Evolutionary conservation across 2,113 vertebrate species (phyloP).

Genomic region (Buteo buteo): DNA sequence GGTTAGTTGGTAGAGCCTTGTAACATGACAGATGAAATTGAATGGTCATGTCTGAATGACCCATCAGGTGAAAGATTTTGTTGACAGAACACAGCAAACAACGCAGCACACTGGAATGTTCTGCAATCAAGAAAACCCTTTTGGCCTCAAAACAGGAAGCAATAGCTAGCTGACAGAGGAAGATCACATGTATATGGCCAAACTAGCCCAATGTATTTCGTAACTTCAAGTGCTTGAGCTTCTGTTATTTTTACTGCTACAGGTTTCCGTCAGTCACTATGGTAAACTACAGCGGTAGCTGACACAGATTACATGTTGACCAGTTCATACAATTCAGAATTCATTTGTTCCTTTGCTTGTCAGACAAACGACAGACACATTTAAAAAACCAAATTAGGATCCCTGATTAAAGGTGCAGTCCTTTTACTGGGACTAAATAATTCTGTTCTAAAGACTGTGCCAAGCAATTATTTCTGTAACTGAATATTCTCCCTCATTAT

Average conservation of each 20-base stretch:
- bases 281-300: conserved; percentile 37
- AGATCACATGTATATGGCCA: neutral
- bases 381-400: conserved; percentile 71
- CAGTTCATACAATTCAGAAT: conserved; percentile 53
- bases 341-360: conserved; percentile 63
- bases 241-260: neutral
- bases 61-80: neutral
- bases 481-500: conserved; percentile 75
- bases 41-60: neutral
- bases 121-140: neutral
- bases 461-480: conserved; percentile 76
- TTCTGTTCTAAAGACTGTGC: conserved; percentile 68
- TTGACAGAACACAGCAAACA: neutral
- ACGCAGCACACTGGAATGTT: neutral
- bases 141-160: neutral
- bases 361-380: conserved; percentile 67
- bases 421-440: conserved; percentile 72
- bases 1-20: neutral
- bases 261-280: neutral
- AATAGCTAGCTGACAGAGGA: neutral
- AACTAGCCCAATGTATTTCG: neutral
- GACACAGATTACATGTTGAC: conserved; percentile 59
- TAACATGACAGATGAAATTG: neutral
- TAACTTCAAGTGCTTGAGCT: neutral
- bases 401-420: conserved; percentile 74